phyloP scores from a whole-genome alignment of 1,140 invertebrate species.

The Patella vulgata region DNA sequence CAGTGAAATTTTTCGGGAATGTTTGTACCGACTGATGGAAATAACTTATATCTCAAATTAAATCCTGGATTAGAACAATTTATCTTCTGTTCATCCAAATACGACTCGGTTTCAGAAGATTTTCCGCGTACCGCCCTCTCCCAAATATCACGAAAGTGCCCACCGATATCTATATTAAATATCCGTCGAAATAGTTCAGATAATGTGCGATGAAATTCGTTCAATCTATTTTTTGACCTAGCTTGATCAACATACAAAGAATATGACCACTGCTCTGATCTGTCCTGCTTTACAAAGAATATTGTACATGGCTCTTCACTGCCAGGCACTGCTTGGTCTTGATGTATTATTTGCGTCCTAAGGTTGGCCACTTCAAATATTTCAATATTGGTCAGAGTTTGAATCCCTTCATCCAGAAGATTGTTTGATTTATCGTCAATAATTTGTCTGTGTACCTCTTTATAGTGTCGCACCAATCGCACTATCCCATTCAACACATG shows the following conservation, averaged over 20 bases:
- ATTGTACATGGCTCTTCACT: constrained; percentile 21
- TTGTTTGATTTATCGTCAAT: too few relatives aligned
- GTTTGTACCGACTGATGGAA: constrained; percentile 37
- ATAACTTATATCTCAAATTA: constrained; percentile 45
- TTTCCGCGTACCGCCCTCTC: not conserved
- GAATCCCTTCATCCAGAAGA: too few relatives aligned
- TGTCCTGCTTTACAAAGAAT: constrained; percentile 39
- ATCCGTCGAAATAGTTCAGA: too few relatives aligned
- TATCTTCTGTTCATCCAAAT: not conserved
- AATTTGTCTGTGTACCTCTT: too few relatives aligned
- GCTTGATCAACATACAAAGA: constrained; percentile 25
- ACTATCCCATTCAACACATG: constrained; percentile 30
- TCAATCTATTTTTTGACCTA: too few relatives aligned
- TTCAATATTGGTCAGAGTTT: too few relatives aligned
- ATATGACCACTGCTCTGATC: constrained; percentile 45
- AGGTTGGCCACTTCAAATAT: too few relatives aligned
- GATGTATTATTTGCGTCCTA: too few relatives aligned
- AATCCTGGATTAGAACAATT: constrained; percentile 33
- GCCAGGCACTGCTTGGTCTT: too few relatives aligned
- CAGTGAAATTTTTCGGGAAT: constrained; percentile 37
- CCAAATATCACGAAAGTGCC: not conserved
- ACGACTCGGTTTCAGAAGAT: not conserved
- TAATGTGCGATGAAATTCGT: too few relatives aligned
- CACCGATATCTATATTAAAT: not conserved
- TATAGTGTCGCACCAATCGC: too few relatives aligned